A percentile compares a stretch with the other conserved stretches of the same genome.
Evolutionary conservation across 2,797 vertebrate genomes (phyloP).

Genomic region (Mareca penelope): DNA sequence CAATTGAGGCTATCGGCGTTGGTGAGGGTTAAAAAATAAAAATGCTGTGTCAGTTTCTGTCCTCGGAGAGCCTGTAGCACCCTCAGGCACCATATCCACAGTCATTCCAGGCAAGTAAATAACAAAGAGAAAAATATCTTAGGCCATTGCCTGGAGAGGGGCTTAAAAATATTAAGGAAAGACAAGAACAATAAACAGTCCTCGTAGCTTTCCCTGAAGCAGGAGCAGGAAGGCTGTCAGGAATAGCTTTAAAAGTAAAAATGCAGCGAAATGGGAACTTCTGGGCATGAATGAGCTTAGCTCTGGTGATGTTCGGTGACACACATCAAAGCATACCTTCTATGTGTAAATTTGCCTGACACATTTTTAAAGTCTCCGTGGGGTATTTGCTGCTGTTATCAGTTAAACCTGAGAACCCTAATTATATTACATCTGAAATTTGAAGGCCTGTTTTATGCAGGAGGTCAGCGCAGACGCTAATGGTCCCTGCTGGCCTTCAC

Average conservation of each 20-base stretch:
- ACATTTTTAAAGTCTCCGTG: constrained; percentile 51
- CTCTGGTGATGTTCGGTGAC: constrained; percentile 43
- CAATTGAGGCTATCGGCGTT: background rate
- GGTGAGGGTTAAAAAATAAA: constrained; percentile 40
- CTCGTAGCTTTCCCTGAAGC: constrained; percentile 53
- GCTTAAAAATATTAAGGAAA: constrained; percentile 57
- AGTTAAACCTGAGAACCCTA: constrained; percentile 63
- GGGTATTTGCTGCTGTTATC: constrained; percentile 68
- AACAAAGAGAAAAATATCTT: constrained; percentile 41
- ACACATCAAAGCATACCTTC: constrained; percentile 62
- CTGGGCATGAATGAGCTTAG: constrained; percentile 35
- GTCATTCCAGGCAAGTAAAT: constrained; percentile 43
- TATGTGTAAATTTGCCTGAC: constrained; percentile 63
- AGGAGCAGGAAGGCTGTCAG: constrained; percentile 32
- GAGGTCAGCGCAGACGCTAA: constrained; percentile 41
- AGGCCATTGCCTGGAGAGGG: constrained; percentile 54
- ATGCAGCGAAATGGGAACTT: background rate
- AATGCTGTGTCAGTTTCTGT: constrained; percentile 41
- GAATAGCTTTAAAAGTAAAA: background rate
- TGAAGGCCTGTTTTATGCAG: constrained; percentile 61
- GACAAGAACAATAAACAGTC: constrained; percentile 43
- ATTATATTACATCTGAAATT: constrained; percentile 62
- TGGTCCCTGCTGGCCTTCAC: background rate
- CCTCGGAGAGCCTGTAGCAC: constrained; percentile 5
- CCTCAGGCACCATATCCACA: constrained; percentile 44